Conservation (phyloP, 2,113 vertebrate genomes). For the Columba janthina region DNA sequence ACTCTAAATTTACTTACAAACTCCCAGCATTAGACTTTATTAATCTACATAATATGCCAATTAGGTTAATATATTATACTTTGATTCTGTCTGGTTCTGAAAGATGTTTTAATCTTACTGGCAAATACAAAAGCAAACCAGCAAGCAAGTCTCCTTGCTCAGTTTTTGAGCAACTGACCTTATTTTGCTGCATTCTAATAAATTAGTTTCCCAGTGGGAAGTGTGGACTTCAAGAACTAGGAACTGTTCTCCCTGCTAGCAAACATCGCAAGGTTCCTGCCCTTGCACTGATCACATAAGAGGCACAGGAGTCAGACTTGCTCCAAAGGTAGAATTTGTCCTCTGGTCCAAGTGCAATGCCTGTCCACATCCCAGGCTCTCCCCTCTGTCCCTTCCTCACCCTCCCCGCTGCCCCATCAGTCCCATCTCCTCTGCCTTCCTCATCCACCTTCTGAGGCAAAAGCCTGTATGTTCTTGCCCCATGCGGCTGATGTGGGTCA, state of each 20-base stretch:
- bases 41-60: slow-evolving; percentile 46
- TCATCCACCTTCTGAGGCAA: not conserved
- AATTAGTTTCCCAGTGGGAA: not conserved
- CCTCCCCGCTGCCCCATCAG: not conserved
- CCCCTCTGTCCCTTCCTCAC: not conserved
- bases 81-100: not conserved
- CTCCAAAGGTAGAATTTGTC: not conserved
- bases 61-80: slow-evolving; percentile 17
- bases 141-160: not conserved
- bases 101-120: slow-evolving; percentile 13
- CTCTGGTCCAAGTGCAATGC: not conserved
- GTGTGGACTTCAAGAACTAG: not conserved
- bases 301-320: not conserved
- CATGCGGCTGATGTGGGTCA: fast-evolving
- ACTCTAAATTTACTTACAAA: slow-evolving; percentile 37
- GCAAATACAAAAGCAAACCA: not conserved
- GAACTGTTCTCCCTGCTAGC: not conserved
- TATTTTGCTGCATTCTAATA: not conserved
- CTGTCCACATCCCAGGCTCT: not conserved
- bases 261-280: not conserved
- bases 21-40: slow-evolving; percentile 17
- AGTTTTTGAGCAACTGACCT: not conserved
- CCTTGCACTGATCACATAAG: not conserved
- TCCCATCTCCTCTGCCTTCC: not conserved
- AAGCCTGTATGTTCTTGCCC: not conserved